Evolutionary conservation across 2,888 invertebrate species (phyloP).

Genomic region (Orchesella flavescens): DNA sequence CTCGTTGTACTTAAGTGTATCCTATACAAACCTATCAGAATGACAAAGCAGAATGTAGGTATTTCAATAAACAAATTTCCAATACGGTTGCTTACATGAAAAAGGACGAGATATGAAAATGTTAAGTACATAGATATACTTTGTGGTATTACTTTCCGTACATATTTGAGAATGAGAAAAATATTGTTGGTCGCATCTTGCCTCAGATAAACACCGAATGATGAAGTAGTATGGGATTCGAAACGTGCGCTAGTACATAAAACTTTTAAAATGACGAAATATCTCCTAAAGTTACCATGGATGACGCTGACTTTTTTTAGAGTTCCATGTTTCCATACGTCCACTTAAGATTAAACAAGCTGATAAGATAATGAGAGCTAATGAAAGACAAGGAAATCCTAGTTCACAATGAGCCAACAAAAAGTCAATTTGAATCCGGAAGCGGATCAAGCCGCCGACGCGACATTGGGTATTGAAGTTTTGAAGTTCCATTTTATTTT

Average conservation of each 20-base stretch:
- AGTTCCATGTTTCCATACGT: constrained; percentile 1
- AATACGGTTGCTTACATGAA: too few relatives aligned
- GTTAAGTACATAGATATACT: not conserved
- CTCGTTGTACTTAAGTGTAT: not conserved
- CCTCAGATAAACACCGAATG: too few relatives aligned
- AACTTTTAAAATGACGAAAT: too few relatives aligned
- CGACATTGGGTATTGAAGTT: too few relatives aligned
- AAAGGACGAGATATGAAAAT: not conserved
- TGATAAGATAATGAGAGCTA: constrained; percentile 30
- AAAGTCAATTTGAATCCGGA: not conserved
- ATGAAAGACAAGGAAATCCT: constrained; percentile 15
- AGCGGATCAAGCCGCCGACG: not conserved
- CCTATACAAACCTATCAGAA: not conserved
- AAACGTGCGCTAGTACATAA: too few relatives aligned
- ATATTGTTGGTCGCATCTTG: too few relatives aligned
- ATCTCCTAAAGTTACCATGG: not conserved
- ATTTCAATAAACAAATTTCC: not conserved
- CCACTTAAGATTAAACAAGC: constrained; percentile 40
- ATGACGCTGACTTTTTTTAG: constrained; percentile 9
- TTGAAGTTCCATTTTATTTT: too few relatives aligned
- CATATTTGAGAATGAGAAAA: too few relatives aligned
- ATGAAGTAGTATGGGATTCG: too few relatives aligned
- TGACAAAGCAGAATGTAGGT: constrained; percentile 6
- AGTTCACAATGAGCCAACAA: not conserved
- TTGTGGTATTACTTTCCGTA: too few relatives aligned